These are phyloP conservation scores for Ispidina lecontei DNA, from an alignment of 2,797 vertebrate genomes.

Conservation along the genomic window DNA sequence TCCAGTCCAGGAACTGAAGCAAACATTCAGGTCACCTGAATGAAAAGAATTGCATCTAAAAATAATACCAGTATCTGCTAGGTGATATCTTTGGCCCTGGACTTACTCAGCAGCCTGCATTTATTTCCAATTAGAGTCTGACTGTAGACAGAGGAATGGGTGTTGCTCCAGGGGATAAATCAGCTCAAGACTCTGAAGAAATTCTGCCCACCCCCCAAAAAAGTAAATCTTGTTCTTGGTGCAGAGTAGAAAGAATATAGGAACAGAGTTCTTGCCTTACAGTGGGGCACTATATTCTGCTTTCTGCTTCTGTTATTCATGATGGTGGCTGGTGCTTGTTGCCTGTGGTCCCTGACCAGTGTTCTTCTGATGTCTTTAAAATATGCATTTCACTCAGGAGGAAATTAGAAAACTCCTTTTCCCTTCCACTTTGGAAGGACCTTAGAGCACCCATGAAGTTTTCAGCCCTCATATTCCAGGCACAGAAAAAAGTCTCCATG, in stretches of 20 bases:
- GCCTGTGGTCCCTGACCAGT: background rate
- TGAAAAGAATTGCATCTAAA: conserved; percentile 57
- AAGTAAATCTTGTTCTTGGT: background rate
- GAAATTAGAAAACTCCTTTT: background rate
- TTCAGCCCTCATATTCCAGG: background rate
- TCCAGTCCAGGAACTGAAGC: background rate
- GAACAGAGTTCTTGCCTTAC: background rate
- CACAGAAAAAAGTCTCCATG: background rate
- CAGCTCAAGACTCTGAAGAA: background rate
- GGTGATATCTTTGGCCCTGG: conserved; percentile 21
- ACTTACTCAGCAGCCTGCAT: conserved; percentile 33
- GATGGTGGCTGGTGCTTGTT: background rate
- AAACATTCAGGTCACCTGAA: conserved; percentile 33
- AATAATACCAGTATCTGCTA: conserved; percentile 30
- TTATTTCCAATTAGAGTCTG: conserved; percentile 25
- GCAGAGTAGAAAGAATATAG: background rate
- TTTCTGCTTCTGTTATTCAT: background rate
- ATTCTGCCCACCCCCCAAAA: background rate
- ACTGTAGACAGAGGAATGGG: background rate
- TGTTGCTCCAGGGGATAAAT: background rate
- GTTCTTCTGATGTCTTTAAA: background rate
- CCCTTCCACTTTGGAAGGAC: background rate
- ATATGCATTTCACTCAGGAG: background rate
- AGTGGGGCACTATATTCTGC: background rate
- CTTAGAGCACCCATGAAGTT: background rate